phyloP scores from a whole-genome alignment of 2,113 vertebrate species.

The Podiceps cristatus region DNA sequence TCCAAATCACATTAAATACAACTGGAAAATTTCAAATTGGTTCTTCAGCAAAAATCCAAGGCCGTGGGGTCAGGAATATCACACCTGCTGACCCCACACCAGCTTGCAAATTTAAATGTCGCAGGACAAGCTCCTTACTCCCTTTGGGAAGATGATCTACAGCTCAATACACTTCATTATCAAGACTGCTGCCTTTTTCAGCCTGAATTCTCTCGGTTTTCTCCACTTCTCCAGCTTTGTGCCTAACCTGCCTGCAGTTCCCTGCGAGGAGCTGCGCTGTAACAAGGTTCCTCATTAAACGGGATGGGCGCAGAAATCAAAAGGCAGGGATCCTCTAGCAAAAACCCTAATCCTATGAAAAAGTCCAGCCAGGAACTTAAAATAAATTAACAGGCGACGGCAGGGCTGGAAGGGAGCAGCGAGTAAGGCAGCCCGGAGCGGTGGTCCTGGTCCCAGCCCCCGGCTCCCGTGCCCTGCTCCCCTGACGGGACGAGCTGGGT shows the following conservation, averaged over 20 bases:
- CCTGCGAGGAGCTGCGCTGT: not conserved
- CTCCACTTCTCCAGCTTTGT: not conserved
- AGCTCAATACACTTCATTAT: not conserved
- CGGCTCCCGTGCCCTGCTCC: not conserved
- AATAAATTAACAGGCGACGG: not conserved
- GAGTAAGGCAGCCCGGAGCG: not conserved
- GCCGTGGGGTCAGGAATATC: accelerated
- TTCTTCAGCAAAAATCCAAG: not conserved
- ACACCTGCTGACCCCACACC: not conserved
- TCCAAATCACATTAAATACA: not conserved
- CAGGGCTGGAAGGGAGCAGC: not conserved
- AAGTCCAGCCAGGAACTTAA: not conserved
- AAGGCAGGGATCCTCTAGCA: not conserved
- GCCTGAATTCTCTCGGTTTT: not conserved
- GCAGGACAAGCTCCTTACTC: not conserved
- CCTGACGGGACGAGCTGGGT: accelerated
- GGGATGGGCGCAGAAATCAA: not conserved
- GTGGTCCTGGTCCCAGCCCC: not conserved
- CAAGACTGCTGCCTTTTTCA: not conserved
- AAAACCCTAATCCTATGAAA: not conserved
- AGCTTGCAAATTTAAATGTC: accelerated
- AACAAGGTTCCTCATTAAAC: not conserved
- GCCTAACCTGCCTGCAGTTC: not conserved
- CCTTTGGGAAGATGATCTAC: not conserved
- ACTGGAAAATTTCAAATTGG: not conserved